Evolutionary conservation across 2,113 vertebrate species (phyloP).

Genomic region (Pseudopodoces humilis): DNA sequence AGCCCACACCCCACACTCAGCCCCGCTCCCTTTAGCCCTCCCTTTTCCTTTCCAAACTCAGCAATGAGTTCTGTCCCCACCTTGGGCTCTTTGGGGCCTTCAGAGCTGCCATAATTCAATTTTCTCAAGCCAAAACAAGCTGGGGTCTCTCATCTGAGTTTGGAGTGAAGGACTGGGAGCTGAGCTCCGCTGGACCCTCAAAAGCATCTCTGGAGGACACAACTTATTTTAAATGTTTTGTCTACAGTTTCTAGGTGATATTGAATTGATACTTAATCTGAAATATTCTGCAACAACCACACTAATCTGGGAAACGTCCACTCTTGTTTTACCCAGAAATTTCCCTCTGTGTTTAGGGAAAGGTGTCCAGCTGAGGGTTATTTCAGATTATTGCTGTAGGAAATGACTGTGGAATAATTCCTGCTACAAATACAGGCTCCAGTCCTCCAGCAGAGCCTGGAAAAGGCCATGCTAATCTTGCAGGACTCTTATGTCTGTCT

Average conservation of each 20-base stretch:
- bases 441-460: background rate
- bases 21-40: background rate
- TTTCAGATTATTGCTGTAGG: background rate
- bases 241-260: background rate
- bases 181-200: background rate
- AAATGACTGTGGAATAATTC: background rate
- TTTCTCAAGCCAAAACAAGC: too few relatives aligned
- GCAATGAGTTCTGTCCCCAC: background rate
- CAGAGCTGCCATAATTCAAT: background rate
- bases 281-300: background rate
- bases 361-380: background rate
- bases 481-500: background rate
- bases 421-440: background rate
- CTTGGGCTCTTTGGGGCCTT: background rate
- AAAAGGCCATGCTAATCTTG: background rate
- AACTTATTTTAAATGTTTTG: background rate
- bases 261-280: background rate
- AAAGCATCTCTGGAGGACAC: background rate
- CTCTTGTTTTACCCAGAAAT: background rate
- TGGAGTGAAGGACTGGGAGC: background rate
- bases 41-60: background rate
- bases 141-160: accelerated
- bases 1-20: background rate
- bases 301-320: background rate
- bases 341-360: background rate